Evolutionary conservation across 2,888 invertebrate genomes (phyloP).

Genomic region (Xylocampa areola): DNA sequence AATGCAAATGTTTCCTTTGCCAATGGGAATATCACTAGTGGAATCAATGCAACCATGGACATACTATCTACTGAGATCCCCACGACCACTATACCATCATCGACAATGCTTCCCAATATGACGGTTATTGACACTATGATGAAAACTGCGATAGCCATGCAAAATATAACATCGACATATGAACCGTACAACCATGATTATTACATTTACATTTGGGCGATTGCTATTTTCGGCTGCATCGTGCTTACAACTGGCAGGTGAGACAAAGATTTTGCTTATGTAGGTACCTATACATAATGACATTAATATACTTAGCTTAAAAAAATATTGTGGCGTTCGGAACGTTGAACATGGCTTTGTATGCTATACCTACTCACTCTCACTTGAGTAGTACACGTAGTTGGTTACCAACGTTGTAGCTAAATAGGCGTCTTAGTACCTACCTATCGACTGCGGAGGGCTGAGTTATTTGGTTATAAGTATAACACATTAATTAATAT

Average conservation of each 20-base stretch:
- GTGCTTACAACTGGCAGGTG: constrained; percentile 89
- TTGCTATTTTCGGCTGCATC: constrained; percentile 90
- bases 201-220: constrained; percentile 90
- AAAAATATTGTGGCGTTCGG: too few species aligned
- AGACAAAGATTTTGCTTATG: constrained; percentile 20
- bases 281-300: not conserved
- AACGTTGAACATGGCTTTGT: too few species aligned
- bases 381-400: too few species aligned
- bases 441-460: too few species aligned
- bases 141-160: constrained; percentile 70
- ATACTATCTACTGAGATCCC: constrained; percentile 43
- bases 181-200: constrained; percentile 68
- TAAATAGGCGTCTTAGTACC: too few species aligned
- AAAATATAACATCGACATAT: constrained; percentile 66
- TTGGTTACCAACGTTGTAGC: too few species aligned
- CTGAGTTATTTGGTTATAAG: too few species aligned
- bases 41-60: constrained; percentile 42
- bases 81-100: constrained; percentile 14
- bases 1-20: constrained; percentile 15
- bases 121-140: constrained; percentile 75
- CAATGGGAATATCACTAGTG: constrained; percentile 31
- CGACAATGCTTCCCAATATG: constrained; percentile 56
- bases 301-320: too few species aligned
- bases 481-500: too few species aligned
- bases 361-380: too few species aligned